phyloP scores from a whole-genome alignment of 1,140 invertebrate genomes.

The Habropoda laboriosa region DNA sequence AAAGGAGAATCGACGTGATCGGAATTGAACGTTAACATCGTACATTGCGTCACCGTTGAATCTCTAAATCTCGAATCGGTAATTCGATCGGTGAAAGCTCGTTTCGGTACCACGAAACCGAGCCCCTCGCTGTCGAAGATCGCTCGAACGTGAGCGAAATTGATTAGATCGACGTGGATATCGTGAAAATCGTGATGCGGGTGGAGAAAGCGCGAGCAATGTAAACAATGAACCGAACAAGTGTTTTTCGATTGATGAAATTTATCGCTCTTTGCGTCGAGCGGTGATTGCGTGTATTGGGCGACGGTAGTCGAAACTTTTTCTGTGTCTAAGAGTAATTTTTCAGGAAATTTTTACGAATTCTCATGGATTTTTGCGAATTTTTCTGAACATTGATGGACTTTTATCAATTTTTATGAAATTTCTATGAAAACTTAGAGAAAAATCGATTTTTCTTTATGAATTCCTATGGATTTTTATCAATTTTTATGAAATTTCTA shows the following conservation, averaged over 20 bases:
- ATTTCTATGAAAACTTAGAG: no score
- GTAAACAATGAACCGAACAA: background rate
- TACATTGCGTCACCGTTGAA: constrained; percentile 30
- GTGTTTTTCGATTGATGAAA: background rate
- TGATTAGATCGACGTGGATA: background rate
- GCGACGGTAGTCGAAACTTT: no score
- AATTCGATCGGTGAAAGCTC: constrained; percentile 31
- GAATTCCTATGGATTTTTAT: no score
- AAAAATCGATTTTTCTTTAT: no score
- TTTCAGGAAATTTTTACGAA: background rate
- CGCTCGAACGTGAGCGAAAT: constrained; percentile 26
- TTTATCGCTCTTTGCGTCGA: background rate
- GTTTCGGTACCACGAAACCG: constrained; percentile 3
- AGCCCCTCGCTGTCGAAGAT: background rate
- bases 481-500: no score
- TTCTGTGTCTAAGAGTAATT: no score
- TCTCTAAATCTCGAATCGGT: constrained; percentile 20
- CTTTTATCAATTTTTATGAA: no score
- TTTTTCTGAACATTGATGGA: no score
- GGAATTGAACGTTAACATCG: constrained; percentile 8
- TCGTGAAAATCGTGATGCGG: background rate
- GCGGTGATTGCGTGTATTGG: no score
- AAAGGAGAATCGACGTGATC: constrained; percentile 17
- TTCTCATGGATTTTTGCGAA: no score
- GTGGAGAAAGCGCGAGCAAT: background rate